Percentiles rank a stretch among this genome's conserved stretches.
Evolutionary conservation across 2,113 vertebrate species (phyloP).

Genomic region (Odontesthes bonariensis): DNA sequence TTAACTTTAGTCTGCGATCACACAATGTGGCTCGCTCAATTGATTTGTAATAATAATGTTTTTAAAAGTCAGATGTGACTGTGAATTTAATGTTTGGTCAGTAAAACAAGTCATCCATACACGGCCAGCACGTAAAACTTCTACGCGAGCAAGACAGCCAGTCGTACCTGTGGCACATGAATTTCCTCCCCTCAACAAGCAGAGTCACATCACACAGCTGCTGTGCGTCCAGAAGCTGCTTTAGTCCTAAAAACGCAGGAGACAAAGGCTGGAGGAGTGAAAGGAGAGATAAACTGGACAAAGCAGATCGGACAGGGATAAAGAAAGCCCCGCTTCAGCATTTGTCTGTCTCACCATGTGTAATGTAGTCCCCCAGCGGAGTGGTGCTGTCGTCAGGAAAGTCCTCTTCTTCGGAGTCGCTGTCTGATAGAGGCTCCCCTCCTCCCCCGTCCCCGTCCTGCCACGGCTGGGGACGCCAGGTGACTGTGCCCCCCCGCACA

Average conservation of each 20-base stretch:
- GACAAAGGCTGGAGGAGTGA: background rate
- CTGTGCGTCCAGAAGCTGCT: conserved; percentile 86
- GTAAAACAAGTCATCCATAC: too few species aligned
- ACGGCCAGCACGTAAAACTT: too few species aligned
- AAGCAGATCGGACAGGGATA: background rate
- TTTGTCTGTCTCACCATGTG: conserved; percentile 73
- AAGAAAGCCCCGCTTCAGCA: background rate
- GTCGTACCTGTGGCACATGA: conserved; percentile 85
- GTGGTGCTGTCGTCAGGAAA: conserved; percentile 85
- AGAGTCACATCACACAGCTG: conserved; percentile 87
- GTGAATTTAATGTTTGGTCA: too few species aligned
- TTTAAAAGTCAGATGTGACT: too few species aligned
- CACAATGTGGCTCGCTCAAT: too few species aligned
- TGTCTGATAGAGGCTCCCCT: conserved; percentile 84
- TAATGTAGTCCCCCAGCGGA: conserved; percentile 84
- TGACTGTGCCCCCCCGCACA: conserved; percentile 77
- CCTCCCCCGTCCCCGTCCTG: conserved; percentile 82
- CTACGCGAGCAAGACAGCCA: too few species aligned
- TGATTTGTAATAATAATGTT: too few species aligned
- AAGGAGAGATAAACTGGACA: background rate
- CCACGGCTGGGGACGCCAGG: conserved; percentile 85
- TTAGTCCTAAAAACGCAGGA: conserved; percentile 73
- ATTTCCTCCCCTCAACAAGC: conserved; percentile 84
- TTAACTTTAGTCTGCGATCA: background rate
- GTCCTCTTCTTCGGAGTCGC: conserved; percentile 86